Conservation (phyloP, 2,888 invertebrate genomes). For the Eupithecia vulgata region DNA sequence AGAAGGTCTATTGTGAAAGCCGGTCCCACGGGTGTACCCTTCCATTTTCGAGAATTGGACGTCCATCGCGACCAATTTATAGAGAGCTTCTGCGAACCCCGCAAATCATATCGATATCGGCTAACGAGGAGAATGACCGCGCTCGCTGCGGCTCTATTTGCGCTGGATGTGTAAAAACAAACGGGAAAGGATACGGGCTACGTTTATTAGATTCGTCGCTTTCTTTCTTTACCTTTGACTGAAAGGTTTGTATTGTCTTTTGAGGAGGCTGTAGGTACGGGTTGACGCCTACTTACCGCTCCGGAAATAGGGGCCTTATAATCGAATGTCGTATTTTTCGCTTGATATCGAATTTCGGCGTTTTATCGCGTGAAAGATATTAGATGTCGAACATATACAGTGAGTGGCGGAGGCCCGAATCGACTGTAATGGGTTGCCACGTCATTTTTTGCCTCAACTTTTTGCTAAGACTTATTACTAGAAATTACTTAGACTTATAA, state of each 20-base stretch:
- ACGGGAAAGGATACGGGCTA: conserved; percentile 77
- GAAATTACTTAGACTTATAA: too few relatives aligned
- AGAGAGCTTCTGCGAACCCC: conserved; percentile 60
- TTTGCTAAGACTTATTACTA: background rate
- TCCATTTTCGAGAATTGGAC: conserved; percentile 81
- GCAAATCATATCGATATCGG: conserved; percentile 63
- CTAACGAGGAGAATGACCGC: conserved; percentile 56
- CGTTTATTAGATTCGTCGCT: conserved; percentile 81
- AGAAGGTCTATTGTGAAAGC: conserved; percentile 79
- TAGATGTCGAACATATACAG: conserved; percentile 35
- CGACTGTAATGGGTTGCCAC: conserved; percentile 21
- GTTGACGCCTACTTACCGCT: conserved; percentile 67
- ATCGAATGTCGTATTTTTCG: conserved; percentile 56
- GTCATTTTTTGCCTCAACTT: conserved; percentile 7
- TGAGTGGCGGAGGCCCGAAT: conserved; percentile 25
- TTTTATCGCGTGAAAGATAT: conserved; percentile 40
- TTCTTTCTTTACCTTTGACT: conserved; percentile 80
- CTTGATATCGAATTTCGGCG: conserved; percentile 48
- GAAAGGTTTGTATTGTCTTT: conserved; percentile 76
- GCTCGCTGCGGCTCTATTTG: conserved; percentile 61
- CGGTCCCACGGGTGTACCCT: conserved; percentile 77
- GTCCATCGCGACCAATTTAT: conserved; percentile 67
- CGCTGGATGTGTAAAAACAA: conserved; percentile 71
- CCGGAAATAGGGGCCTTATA: conserved; percentile 20
- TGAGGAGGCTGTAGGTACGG: conserved; percentile 62